Conservation (phyloP, 2,797 vertebrate genomes). For the Sebastes jordani region DNA sequence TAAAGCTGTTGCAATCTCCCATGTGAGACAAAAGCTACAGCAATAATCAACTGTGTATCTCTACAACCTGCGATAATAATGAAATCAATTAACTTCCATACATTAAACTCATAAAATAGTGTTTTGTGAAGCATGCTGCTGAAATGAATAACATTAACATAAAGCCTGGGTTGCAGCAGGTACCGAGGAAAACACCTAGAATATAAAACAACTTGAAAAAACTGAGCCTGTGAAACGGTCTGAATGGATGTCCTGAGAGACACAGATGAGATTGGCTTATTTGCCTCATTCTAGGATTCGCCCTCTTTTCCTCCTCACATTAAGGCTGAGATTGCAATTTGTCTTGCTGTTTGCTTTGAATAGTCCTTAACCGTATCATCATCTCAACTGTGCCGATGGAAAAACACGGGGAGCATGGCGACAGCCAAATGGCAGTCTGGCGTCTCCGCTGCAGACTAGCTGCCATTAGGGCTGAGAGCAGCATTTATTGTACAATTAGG, state of each 20-base stretch:
- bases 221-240: slow-evolving; percentile 52
- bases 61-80: slow-evolving; percentile 1
- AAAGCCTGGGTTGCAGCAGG: slow-evolving; percentile 27
- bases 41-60: background rate
- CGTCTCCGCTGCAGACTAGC: slow-evolving; percentile 90
- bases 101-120: slow-evolving; percentile 11
- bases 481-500: slow-evolving; percentile 98
- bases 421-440: slow-evolving; percentile 95
- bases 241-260: slow-evolving; percentile 58
- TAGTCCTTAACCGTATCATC: slow-evolving; percentile 88
- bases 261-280: slow-evolving; percentile 74
- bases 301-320: slow-evolving; percentile 79
- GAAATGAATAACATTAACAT: slow-evolving; percentile 24
- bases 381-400: slow-evolving; percentile 85
- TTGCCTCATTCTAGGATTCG: slow-evolving; percentile 71
- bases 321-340: slow-evolving; percentile 86
- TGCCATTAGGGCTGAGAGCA: slow-evolving; percentile 92
- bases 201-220: slow-evolving; percentile 38
- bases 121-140: background rate
- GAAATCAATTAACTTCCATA: background rate
- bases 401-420: slow-evolving; percentile 89
- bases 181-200: slow-evolving; percentile 27
- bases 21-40: slow-evolving; percentile 3
- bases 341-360: slow-evolving; percentile 88
- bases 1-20: slow-evolving; percentile 16